Evolutionary conservation across 2,113 vertebrate species (phyloP).

Genomic region (Chionis minor): DNA sequence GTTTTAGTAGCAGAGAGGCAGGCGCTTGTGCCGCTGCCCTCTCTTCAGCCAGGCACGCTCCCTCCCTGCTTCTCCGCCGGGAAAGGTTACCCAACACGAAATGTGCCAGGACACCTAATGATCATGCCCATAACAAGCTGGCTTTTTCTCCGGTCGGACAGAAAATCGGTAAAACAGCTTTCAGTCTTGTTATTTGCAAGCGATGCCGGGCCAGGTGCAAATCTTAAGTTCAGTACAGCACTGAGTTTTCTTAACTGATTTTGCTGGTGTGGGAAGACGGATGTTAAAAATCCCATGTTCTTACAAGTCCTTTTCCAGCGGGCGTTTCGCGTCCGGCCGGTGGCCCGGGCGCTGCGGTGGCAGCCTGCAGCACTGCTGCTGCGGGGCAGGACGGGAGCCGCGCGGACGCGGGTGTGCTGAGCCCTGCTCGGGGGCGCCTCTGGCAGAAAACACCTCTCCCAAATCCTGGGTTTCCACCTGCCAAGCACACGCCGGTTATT

Average conservation of each 20-base stretch:
- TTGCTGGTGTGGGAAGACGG: background rate
- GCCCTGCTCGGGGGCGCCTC: no score
- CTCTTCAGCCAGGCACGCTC: background rate
- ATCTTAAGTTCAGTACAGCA: background rate
- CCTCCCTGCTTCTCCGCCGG: background rate
- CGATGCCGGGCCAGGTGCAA: fast-evolving
- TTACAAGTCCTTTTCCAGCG: background rate
- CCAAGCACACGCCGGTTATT: no score
- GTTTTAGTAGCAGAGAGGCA: fast-evolving
- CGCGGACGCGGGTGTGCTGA: no score
- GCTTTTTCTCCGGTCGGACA: background rate
- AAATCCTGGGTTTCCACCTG: no score
- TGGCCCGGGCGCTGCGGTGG: fast-evolving
- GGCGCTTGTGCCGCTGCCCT: fast-evolving
- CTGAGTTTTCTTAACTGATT: background rate
- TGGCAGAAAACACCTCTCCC: no score
- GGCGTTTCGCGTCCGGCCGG: fast-evolving
- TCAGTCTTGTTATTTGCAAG: background rate
- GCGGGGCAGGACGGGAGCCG: no score
- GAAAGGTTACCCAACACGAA: background rate
- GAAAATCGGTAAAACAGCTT: background rate
- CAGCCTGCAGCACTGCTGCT: background rate
- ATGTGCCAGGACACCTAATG: background rate
- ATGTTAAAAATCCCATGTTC: background rate
- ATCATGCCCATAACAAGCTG: background rate